These are phyloP conservation scores for Agelas oroides DNA, from an alignment of 37 sponge, comb jelly and placozoan genomes.

Conservation along the genomic window DNA sequence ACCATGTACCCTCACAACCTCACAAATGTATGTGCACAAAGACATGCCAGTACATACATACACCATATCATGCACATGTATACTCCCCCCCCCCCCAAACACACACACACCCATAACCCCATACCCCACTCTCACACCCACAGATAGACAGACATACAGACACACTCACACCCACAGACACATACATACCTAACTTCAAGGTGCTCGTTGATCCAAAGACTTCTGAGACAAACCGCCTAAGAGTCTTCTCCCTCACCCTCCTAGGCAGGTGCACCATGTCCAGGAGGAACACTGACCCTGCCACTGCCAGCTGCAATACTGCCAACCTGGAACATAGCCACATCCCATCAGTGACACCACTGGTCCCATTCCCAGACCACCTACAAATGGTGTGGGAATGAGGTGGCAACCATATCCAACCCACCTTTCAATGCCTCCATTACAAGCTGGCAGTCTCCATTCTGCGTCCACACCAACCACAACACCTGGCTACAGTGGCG, in stretches of 20 bases:
- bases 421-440: slow-evolving; percentile 68
- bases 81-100: no score
- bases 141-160: no score
- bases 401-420: neutral
- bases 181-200: slow-evolving; percentile 68
- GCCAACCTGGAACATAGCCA: slow-evolving; percentile 63
- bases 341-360: neutral
- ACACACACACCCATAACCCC: no score
- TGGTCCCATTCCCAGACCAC: neutral
- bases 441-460: slow-evolving; percentile 75
- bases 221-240: slow-evolving; percentile 39
- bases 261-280: slow-evolving; percentile 64
- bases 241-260: slow-evolving; percentile 24
- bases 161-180: no score
- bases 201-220: slow-evolving; percentile 42
- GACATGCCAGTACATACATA: no score
- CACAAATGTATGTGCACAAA: no score
- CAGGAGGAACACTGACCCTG: slow-evolving; percentile 64
- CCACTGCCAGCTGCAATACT: slow-evolving; percentile 77
- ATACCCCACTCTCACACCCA: no score
- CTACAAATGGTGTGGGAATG: neutral
- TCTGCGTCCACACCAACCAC: slow-evolving; percentile 82
- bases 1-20: no score
- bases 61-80: no score
- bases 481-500: slow-evolving; percentile 29